Base-by-base conservation (phyloP, 2,888 invertebrate species). In the Coelinius sp. region DNA sequence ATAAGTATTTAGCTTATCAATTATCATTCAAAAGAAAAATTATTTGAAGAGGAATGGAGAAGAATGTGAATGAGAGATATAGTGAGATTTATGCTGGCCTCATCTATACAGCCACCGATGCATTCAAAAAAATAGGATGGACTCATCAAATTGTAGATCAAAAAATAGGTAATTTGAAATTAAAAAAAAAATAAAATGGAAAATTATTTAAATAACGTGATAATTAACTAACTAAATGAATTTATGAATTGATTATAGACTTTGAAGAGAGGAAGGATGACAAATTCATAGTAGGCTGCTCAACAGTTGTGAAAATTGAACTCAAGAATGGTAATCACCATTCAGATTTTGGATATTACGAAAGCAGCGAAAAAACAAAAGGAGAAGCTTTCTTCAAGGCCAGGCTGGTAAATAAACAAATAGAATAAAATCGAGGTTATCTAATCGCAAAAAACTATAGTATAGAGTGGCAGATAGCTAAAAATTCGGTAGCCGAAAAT, bases 361-460 rank as follows among this genome's bases (percentile, higher is more conserved):
- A 41, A 10, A 4, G 41, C 10, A 8, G 41, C 10, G 41, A 41
- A n/a, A n/a, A 14, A 4, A 41, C 41, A n/a, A 14, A 3, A n/a
- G 41, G 41, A 14, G 35, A 71, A 75, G 71, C 46, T 38, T 78
- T 41, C 5, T 22, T 25, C 20, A 68, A 38, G 4, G 52, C 62
- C 46, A 65, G 44, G 31, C n/a, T 41, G 12, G 41, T 65, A 27
- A 27, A 27, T 27, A 27, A 7, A 27, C 3, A 27, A 27, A n/a
- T n/a, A n/a, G n/a, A n/a, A n/a, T n/a, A n/a, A n/a, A n/a, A n/a
- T n/a, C n/a, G n/a, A n/a, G n/a, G n/a, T n/a, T n/a, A n/a, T n/a
- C n/a, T n/a, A n/a, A n/a, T n/a, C n/a, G n/a, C n/a, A n/a, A n/a
- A n/a, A n/a, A n/a, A n/a, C n/a, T n/a, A n/a, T n/a, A n/a, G n/a